phyloP scores from a whole-genome alignment of 2,888 invertebrate genomes.

The Amorpha juglandis region DNA sequence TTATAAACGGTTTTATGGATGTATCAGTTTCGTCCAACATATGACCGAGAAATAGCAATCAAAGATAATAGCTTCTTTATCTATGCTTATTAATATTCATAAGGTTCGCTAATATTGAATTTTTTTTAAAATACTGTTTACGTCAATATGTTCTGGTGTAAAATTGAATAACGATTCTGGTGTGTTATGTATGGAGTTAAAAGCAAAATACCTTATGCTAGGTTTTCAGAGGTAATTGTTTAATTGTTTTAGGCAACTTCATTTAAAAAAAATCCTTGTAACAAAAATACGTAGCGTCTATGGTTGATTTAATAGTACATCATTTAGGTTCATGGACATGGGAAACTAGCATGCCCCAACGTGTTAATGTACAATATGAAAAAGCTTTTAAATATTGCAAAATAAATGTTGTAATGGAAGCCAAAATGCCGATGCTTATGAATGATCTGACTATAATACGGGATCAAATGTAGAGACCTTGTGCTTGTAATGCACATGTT shows the following conservation, averaged over 20 bases:
- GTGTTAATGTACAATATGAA: conserved; percentile 33
- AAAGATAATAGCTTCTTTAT: neutral
- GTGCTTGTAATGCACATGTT: conserved; percentile 28
- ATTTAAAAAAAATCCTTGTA: conserved; percentile 12
- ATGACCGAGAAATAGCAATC: conserved; percentile 8
- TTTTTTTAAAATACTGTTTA: neutral
- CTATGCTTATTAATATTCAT: neutral
- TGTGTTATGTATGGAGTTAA: neutral
- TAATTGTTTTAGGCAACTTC: neutral
- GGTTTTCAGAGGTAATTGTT: conserved; percentile 3
- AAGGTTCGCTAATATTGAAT: neutral
- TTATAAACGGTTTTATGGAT: conserved; percentile 1
- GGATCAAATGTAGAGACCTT: conserved; percentile 54
- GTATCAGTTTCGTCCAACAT: neutral
- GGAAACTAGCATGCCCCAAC: conserved; percentile 47
- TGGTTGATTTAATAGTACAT: conserved; percentile 28
- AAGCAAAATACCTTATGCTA: neutral
- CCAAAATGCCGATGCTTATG: conserved; percentile 49
- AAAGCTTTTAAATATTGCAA: conserved; percentile 44
- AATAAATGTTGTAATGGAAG: conserved; percentile 28
- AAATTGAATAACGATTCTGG: neutral
- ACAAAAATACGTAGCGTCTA: neutral
- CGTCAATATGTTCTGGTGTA: neutral
- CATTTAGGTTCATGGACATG: conserved; percentile 59
- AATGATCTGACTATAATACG: conserved; percentile 50